A percentile compares a stretch with the other conserved stretches of the same genome.
Evolutionary conservation across 2,888 invertebrate genomes (phyloP).

Genomic region (Cheilosia impressa): DNA sequence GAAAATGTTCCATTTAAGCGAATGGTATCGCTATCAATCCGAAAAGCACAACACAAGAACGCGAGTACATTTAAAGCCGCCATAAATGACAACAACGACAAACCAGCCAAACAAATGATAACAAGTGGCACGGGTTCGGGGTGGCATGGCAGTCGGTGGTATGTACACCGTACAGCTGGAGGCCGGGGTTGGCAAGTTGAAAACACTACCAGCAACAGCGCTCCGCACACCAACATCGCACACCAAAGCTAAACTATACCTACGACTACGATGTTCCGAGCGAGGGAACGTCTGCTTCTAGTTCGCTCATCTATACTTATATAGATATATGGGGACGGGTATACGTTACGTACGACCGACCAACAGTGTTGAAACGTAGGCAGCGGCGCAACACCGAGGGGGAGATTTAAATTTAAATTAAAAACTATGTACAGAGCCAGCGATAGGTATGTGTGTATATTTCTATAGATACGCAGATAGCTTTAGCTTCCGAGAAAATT

Average conservation of each 20-base stretch:
- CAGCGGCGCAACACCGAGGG: conserved; percentile 30
- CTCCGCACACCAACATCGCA: background rate
- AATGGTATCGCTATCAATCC: conserved; percentile 55
- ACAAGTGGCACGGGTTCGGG: conserved; percentile 57
- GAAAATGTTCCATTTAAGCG: conserved; percentile 52
- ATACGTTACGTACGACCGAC: conserved; percentile 23
- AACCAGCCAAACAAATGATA: conserved; percentile 65
- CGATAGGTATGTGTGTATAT: background rate
- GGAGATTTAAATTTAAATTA: conserved; percentile 68
- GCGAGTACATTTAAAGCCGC: conserved; percentile 40
- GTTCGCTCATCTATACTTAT: conserved; percentile 39
- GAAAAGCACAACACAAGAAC: conserved; percentile 56
- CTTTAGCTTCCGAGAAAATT: conserved; percentile 59
- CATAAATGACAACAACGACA: conserved; percentile 65
- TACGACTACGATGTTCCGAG: conserved; percentile 23
- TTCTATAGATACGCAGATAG: conserved; percentile 19
- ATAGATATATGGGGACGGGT: conserved; percentile 21
- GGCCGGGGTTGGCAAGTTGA: conserved; percentile 15
- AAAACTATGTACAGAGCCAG: conserved; percentile 53
- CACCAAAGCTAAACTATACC: conserved; percentile 1
- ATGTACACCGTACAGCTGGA: conserved; percentile 5
- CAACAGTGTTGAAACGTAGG: conserved; percentile 13
- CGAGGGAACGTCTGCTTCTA: conserved; percentile 56
- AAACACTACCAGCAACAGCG: conserved; percentile 10
- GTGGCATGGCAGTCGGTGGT: conserved; percentile 2